Percentiles rank a stretch among this genome's conserved stretches.
phyloP scores from a whole-genome alignment of 2,113 vertebrate genomes.

The Neotoma lepida region DNA sequence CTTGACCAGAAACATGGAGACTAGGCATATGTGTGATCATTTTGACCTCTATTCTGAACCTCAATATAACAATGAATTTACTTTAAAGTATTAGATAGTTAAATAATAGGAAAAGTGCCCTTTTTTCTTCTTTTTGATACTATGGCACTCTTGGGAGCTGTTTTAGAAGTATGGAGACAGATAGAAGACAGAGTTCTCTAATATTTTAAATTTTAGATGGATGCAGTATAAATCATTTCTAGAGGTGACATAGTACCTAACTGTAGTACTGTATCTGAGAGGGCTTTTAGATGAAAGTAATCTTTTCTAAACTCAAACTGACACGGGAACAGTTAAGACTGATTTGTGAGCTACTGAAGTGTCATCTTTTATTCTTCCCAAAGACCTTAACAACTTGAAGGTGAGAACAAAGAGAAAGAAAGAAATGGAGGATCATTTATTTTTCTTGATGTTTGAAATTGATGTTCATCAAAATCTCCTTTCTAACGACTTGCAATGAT shows the following conservation, averaged over 20 bases:
- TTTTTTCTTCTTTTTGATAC: slow-evolving; percentile 50
- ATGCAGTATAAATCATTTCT: slow-evolving; percentile 72
- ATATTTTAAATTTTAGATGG: slow-evolving; percentile 75
- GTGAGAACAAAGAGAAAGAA: slow-evolving; percentile 76
- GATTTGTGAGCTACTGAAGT: slow-evolving; percentile 77
- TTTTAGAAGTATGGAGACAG: slow-evolving; percentile 56
- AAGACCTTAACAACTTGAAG: slow-evolving; percentile 78
- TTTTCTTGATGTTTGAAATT: slow-evolving; percentile 75
- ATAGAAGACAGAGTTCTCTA: slow-evolving; percentile 60
- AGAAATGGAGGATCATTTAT: slow-evolving; percentile 70
- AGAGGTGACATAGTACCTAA: slow-evolving; percentile 70
- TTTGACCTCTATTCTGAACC: slow-evolving; percentile 51
- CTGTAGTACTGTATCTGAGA: slow-evolving; percentile 66
- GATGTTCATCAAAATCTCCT: slow-evolving; percentile 76
- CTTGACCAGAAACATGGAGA: neutral
- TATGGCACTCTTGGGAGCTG: neutral
- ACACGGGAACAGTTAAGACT: slow-evolving; percentile 77
- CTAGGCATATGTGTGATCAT: neutral
- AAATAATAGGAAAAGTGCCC: slow-evolving; percentile 51
- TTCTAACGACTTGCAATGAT: slow-evolving; percentile 70
- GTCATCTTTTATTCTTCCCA: slow-evolving; percentile 78
- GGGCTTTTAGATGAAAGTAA: slow-evolving; percentile 76
- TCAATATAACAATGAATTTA: slow-evolving; percentile 49
- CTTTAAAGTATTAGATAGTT: slow-evolving; percentile 47
- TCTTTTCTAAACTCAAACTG: slow-evolving; percentile 78